A percentile compares a stretch with the other conserved stretches of the same genome.
These are phyloP conservation scores for Tympanuchus pallidicinctus DNA, from an alignment of 2,113 vertebrate genomes.

Conservation along the genomic window DNA sequence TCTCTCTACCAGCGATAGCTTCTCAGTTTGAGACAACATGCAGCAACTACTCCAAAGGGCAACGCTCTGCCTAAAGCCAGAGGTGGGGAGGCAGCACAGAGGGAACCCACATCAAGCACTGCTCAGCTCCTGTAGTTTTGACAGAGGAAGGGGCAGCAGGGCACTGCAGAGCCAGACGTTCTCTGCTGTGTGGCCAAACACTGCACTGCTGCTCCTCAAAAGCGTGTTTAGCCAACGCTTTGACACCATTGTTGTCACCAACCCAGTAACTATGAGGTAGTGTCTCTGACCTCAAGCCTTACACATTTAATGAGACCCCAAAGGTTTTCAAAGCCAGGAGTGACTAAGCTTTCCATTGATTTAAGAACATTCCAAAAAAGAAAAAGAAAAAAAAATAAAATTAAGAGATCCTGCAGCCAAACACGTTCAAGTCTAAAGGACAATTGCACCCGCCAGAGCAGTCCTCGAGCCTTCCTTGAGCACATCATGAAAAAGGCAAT, in stretches of 20 bases:
- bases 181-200: not conserved
- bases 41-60: not conserved
- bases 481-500: not conserved
- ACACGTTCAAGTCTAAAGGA: not conserved
- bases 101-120: not conserved
- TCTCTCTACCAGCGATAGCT: not conserved
- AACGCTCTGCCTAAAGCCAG: not conserved
- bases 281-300: constrained; percentile 47
- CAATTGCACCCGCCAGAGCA: not conserved
- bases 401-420: constrained; percentile 23
- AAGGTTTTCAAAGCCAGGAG: constrained; percentile 29
- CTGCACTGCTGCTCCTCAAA: not conserved
- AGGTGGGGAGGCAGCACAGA: not conserved
- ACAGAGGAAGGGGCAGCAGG: not conserved
- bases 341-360: constrained; percentile 41
- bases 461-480: not conserved
- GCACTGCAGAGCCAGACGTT: not conserved
- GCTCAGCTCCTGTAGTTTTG: not conserved
- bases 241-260: not conserved
- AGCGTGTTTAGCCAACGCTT: fast-evolving
- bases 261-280: constrained; percentile 50
- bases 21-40: not conserved
- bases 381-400: not conserved
- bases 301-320: constrained; percentile 39
- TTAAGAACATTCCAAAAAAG: constrained; percentile 1